A percentile compares a stretch with the other conserved stretches of the same genome.
Evolutionary conservation across 1,140 invertebrate genomes (phyloP).

Genomic region (Agrilus planipennis): DNA sequence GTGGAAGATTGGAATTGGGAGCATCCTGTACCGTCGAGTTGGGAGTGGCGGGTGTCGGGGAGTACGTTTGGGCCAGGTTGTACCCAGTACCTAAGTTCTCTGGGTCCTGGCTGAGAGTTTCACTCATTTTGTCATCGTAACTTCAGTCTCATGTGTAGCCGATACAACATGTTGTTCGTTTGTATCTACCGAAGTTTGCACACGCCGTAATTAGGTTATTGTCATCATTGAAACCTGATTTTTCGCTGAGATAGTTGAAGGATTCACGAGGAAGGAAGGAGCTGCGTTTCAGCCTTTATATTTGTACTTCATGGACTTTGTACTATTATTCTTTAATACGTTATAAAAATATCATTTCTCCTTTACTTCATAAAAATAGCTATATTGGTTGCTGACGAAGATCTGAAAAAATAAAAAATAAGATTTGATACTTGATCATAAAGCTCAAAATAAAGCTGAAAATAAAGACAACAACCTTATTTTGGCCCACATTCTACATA

Average conservation of each 20-base stretch:
- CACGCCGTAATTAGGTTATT: constrained; percentile 22
- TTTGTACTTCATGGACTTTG: constrained; percentile 33
- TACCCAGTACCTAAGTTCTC: constrained; percentile 41
- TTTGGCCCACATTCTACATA: too few species aligned
- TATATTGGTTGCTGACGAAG: too few species aligned
- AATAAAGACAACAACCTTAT: too few species aligned
- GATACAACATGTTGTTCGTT: constrained; percentile 8
- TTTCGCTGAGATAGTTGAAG: constrained; percentile 23
- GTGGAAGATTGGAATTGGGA: constrained; percentile 46
- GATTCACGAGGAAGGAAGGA: constrained; percentile 7
- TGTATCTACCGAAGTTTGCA: constrained; percentile 4
- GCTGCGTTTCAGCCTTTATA: constrained; percentile 10
- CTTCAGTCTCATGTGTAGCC: constrained; percentile 8
- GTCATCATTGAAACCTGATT: constrained; percentile 28
- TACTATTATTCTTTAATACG: constrained; percentile 29
- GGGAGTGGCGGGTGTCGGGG: constrained; percentile 41
- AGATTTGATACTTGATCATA: too few species aligned
- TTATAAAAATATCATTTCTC: too few species aligned
- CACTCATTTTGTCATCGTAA: constrained; percentile 30
- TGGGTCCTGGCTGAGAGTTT: constrained; percentile 36
- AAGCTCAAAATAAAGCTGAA: too few species aligned
- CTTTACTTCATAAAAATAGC: too few species aligned
- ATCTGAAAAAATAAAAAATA: too few species aligned
- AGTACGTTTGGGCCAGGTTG: constrained; percentile 39
- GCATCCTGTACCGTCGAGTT: constrained; percentile 36